Evolutionary conservation across 2,888 invertebrate genomes (phyloP), one percentile per base, ranked within the genome.

Genomic region (Agrotis ipsilon): DNA sequence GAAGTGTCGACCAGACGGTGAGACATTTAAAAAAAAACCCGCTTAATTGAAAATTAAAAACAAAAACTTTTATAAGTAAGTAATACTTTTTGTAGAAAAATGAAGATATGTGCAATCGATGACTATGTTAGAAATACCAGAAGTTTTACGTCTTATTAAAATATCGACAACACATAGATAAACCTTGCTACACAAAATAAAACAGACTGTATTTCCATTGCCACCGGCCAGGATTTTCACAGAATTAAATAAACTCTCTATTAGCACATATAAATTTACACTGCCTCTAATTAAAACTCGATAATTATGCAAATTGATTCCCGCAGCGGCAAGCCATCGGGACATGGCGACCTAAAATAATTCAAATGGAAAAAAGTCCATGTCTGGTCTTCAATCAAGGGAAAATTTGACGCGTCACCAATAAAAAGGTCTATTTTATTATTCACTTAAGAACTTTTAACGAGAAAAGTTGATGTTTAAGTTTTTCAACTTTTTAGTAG

Each of bases 361-460:
- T 72, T 71, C 77, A 67, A 77, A 79, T 64, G 75, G 69, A 77
- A 77, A 83, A 81, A 80, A 70, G 43, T 61, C 59, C 64, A 72
- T 66, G 63, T 68, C 78, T 68, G n/a, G 58, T 68, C 45, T 52
- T 78, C 78, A 83, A 84, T 84, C 84, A 82, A 69, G 82, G 65
- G 69, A 73, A 82, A 81, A 82, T 82, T 77, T 78, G 75, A 83
- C 82, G 70, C 80, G 80, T 87, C 83, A 80, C 82, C 81, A 81
- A 82, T 81, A 81, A 76, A 79, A 81, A 83, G 76, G 79, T 78
- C 78, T 79, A 77, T 81, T 87, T 81, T 82, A 85, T 86, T 86
- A 87, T 85, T 87, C 88, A 86, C 83, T 84, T 79, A 80, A 51
- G 62, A 88, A 88, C 78, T 87, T 88, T 87, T 88, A 88, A 88